Evolutionary conservation across 2,797 vertebrate genomes (phyloP).

Genomic region (Trachops cirrhosus): DNA sequence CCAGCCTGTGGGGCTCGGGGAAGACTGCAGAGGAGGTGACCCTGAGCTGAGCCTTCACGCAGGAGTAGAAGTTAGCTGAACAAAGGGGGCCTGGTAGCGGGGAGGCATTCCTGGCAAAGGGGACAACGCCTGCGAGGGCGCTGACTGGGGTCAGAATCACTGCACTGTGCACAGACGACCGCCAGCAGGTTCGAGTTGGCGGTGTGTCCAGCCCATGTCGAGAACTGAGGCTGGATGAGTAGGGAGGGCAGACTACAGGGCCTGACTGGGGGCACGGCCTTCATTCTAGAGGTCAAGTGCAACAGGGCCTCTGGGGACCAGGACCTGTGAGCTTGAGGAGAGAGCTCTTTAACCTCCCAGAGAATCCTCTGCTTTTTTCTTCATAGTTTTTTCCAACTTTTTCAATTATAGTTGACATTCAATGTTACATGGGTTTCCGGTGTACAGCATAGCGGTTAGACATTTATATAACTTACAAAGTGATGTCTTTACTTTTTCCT

Average conservation of each 20-base stretch:
- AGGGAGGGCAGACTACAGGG: neutral
- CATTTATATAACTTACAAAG: neutral
- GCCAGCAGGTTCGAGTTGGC: neutral
- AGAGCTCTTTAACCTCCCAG: neutral
- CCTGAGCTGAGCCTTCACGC: neutral
- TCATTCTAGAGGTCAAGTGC: neutral
- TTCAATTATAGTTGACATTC: neutral
- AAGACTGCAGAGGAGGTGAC: neutral
- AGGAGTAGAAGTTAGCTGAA: neutral
- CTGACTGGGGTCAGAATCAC: neutral
- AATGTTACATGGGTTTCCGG: neutral
- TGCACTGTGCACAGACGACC: neutral
- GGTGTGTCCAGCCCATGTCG: neutral
- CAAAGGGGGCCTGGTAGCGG: neutral
- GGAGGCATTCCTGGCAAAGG: neutral
- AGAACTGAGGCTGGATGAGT: neutral
- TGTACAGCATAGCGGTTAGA: neutral
- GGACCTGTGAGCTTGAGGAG: neutral
- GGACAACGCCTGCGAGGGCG: neutral
- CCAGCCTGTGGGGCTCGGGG: neutral
- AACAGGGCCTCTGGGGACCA: neutral
- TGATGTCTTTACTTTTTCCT: neutral
- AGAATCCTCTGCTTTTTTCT: neutral
- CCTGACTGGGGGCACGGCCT: neutral
- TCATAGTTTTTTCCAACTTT: neutral